Conservation (phyloP, 1,140 invertebrate species). For the Ditylenchus dipsaci region DNA sequence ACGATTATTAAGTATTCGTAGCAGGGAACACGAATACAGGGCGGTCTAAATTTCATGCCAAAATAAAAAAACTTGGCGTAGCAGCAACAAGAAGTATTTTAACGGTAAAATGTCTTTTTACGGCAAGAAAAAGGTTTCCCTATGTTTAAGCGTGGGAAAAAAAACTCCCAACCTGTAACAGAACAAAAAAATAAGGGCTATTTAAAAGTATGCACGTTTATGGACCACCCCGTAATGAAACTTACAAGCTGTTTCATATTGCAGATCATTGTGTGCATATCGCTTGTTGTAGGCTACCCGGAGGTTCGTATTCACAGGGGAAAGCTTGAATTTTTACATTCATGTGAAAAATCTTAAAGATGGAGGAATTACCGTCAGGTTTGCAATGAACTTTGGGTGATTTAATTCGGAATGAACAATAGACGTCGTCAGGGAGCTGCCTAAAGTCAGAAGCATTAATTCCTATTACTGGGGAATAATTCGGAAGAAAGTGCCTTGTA, state of each 20-base stretch:
- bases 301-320: constrained; percentile 11
- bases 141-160: too few relatives aligned
- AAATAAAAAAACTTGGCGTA: too few relatives aligned
- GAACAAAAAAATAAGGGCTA: too few relatives aligned
- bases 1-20: neutral
- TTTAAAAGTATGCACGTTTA: too few relatives aligned
- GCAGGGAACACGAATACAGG: neutral
- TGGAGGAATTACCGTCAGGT: constrained; percentile 3
- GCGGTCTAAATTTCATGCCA: too few relatives aligned
- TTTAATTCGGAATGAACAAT: constrained; percentile 48
- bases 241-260: constrained; percentile 22
- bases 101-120: too few relatives aligned
- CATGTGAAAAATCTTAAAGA: neutral
- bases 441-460: neutral
- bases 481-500: neutral
- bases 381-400: constrained; percentile 49
- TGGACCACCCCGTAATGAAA: too few relatives aligned
- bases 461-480: constrained; percentile 3
- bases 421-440: constrained; percentile 6
- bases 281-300: constrained; percentile 29
- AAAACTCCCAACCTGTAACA: too few relatives aligned
- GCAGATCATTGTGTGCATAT: constrained; percentile 30
- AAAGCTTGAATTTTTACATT: constrained; percentile 14
- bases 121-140: too few relatives aligned
- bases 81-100: too few relatives aligned